These are phyloP conservation scores for Catagonus wagneri DNA, from an alignment of 2,113 vertebrate species.

Conservation along the genomic window DNA sequence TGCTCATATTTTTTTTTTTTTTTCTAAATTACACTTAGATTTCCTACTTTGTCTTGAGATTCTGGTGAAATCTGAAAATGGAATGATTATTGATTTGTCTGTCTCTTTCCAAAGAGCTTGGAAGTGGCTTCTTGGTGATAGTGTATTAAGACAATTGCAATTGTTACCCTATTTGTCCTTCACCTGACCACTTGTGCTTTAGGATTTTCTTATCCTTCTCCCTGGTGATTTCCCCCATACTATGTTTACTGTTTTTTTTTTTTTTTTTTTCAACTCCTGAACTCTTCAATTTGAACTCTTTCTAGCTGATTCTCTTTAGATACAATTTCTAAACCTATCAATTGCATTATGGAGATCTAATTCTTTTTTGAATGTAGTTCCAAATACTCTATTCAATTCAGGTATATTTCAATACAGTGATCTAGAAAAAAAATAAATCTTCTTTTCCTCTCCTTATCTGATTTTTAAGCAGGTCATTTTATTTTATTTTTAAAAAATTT, in stretches of 20 bases:
- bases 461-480: slow-evolving; percentile 1
- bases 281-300: slow-evolving; percentile 15
- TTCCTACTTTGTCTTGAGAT: slow-evolving; percentile 44
- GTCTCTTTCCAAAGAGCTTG: neutral
- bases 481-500: too few relatives aligned
- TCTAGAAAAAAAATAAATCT: neutral
- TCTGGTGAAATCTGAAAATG: neutral
- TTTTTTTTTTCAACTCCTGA: neutral
- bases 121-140: neutral
- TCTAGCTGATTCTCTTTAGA: slow-evolving; percentile 4
- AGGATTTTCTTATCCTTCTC: neutral
- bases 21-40: neutral
- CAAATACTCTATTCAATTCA: neutral
- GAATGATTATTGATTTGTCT: neutral
- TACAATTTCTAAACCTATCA: neutral
- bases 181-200: neutral
- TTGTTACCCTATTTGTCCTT: neutral
- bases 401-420: neutral
- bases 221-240: neutral
- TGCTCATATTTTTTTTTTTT: neutral
- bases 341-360: neutral
- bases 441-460: neutral
- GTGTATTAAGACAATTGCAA: neutral
- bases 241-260: neutral
- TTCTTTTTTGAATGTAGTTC: neutral